A percentile compares a stretch with the other conserved stretches of the same genome.
phyloP scores from a whole-genome alignment of 2,888 invertebrate genomes.

The Catocala sponsa region DNA sequence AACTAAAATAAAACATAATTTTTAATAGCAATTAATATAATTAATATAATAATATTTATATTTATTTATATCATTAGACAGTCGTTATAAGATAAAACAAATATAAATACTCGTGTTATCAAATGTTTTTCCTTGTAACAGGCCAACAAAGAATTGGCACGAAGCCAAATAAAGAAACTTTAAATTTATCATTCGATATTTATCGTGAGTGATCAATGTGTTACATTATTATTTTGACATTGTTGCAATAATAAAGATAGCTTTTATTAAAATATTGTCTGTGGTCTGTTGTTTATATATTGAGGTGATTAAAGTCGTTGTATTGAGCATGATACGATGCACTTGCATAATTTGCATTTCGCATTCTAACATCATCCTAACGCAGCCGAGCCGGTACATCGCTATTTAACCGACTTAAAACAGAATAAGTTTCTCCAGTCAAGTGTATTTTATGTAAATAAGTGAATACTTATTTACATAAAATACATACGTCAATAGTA shows the following conservation, averaged over 20 bases:
- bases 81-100: slow-evolving; percentile 18
- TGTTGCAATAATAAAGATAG: neutral
- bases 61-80: slow-evolving; percentile 9
- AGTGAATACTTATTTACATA: too few species aligned
- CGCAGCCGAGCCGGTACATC: neutral
- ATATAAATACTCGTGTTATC: slow-evolving; percentile 30
- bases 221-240: slow-evolving; percentile 8
- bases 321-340: neutral
- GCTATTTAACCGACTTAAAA: slow-evolving; percentile 1
- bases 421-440: neutral
- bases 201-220: neutral
- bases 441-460: too few species aligned
- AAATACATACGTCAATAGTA: too few species aligned
- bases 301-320: too few species aligned
- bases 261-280: too few species aligned
- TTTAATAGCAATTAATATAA: neutral
- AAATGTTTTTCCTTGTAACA: slow-evolving; percentile 43
- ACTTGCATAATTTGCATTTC: slow-evolving; percentile 9
- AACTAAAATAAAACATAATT: neutral
- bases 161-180: slow-evolving; percentile 45
- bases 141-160: slow-evolving; percentile 56
- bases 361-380: neutral
- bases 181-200: slow-evolving; percentile 38
- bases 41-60: neutral
- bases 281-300: too few species aligned